Evolutionary conservation across 2,888 invertebrate species (phyloP), one percentile per base, ranked within the genome.

Genomic region (Lasioglossum vierecki): DNA sequence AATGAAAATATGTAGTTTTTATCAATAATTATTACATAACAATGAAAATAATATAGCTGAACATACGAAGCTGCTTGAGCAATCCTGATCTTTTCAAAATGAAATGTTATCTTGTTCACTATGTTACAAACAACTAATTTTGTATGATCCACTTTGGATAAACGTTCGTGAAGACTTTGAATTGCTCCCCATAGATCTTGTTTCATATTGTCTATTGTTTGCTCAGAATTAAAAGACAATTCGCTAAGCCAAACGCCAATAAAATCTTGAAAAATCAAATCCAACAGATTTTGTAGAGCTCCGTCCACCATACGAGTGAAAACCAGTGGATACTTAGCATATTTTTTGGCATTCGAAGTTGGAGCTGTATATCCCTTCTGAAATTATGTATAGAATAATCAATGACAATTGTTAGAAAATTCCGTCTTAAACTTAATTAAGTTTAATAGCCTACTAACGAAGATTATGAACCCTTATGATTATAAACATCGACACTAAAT

Each of bases 111-210:
- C 94, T 97, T 97, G 85, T 96, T 97, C 3, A 98, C 97, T 96
- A 98, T 97, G 94, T 98, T 98, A 93, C 96, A 97, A 4, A 98
- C 98, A 81, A 98, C 96, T 79, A 98, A 95, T 95, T 97, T 98
- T 77, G 98, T 97, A 83, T 97, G 97, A 95, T 98, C 98, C 68
- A 98, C 96, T 92, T 97, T 96, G 11, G 96, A 95, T 63, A 98
- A 95, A 90, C 98, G 96, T 82, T 97, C 97, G 92, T 97, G 97
- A 70, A 98, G 95, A 93, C 97, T 96, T 92, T 96, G 97, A 88
- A 98, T 96, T 39, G 97, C 97, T 87, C 97, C 97, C 98, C 98
- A 98, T 76, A 98, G 95, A 94, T 98, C 98, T 92, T 97, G 97
- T 89, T 97, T 97, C 91, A 97, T 96, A 89, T 96, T 96, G 90